These are phyloP conservation scores for Melanostoma scalare DNA, from an alignment of 2,888 invertebrate species.

Conservation along the genomic window DNA sequence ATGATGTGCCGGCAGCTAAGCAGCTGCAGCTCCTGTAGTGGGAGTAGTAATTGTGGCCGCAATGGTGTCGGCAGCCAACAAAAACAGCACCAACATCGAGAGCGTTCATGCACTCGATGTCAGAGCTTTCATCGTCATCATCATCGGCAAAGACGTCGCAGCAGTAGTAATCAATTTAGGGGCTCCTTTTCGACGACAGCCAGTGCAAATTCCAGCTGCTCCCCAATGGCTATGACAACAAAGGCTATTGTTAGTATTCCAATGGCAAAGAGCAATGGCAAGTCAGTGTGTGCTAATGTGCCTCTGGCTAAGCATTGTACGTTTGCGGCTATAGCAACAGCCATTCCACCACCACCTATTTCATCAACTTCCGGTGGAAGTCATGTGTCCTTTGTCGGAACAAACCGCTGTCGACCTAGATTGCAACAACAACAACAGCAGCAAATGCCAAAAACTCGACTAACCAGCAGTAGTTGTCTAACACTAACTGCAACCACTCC, in stretches of 20 bases:
- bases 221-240: slow-evolving; percentile 74
- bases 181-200: slow-evolving; percentile 74
- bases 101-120: slow-evolving; percentile 79
- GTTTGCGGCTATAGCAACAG: slow-evolving; percentile 79
- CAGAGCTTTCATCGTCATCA: slow-evolving; percentile 81
- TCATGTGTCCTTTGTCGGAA: slow-evolving; percentile 77
- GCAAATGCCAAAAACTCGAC: slow-evolving; percentile 52
- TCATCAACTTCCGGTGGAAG: slow-evolving; percentile 56
- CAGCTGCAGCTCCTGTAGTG: slow-evolving; percentile 82
- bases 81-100: slow-evolving; percentile 75
- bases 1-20: slow-evolving; percentile 82
- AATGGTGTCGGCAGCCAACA: slow-evolving; percentile 68
- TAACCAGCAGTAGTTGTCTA: slow-evolving; percentile 65
- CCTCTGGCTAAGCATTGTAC: slow-evolving; percentile 78
- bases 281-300: slow-evolving; percentile 46
- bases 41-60: slow-evolving; percentile 81
- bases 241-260: slow-evolving; percentile 56
- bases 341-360: slow-evolving; percentile 76
- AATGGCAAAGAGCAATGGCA: slow-evolving; percentile 49
- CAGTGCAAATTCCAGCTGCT: slow-evolving; percentile 62
- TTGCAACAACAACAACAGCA: slow-evolving; percentile 31
- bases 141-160: slow-evolving; percentile 79
- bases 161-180: slow-evolving; percentile 77
- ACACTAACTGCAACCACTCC: slow-evolving; percentile 73
- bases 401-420: slow-evolving; percentile 60